Evolutionary conservation across 2,797 vertebrate genomes (phyloP).

Genomic region (Octomys mimax): DNA sequence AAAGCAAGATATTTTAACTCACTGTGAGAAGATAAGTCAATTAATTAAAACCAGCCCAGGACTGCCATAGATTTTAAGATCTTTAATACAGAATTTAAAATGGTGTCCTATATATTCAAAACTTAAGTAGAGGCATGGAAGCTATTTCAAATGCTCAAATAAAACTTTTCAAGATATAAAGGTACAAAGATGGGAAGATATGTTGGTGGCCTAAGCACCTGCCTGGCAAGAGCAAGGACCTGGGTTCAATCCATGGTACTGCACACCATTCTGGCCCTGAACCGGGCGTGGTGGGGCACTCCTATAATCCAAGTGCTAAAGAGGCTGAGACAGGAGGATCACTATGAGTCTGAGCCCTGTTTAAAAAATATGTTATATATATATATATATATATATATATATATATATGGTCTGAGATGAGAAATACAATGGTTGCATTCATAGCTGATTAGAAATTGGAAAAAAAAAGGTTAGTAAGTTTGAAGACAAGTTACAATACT

Average conservation of each 20-base stretch:
- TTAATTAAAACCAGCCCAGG: conserved; percentile 8
- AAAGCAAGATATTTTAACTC: not conserved
- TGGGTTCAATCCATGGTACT: too few relatives aligned
- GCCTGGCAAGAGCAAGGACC: too few relatives aligned
- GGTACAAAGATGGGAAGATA: not conserved
- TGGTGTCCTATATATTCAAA: not conserved
- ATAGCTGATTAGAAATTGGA: not conserved
- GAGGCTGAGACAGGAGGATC: too few relatives aligned
- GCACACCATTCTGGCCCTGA: too few relatives aligned
- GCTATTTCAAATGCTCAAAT: not conserved
- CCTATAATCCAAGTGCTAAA: too few relatives aligned
- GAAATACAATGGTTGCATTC: conserved; percentile 3
- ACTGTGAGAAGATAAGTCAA: conserved; percentile 4
- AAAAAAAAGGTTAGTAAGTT: conserved; percentile 27
- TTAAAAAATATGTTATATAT: too few relatives aligned
- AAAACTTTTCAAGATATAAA: conserved; percentile 19
- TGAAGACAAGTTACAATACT: not conserved
- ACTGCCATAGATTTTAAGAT: conserved; percentile 17
- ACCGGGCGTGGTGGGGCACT: too few relatives aligned
- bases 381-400: too few relatives aligned
- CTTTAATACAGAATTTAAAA: conserved; percentile 35
- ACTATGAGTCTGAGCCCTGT: too few relatives aligned
- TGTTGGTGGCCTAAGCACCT: too few relatives aligned
- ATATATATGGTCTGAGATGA: not conserved
- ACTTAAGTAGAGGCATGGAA: conserved; percentile 17